These are phyloP conservation scores for Nemotelus nigrinus DNA, from an alignment of 2,888 invertebrate genomes.

Conservation along the genomic window DNA sequence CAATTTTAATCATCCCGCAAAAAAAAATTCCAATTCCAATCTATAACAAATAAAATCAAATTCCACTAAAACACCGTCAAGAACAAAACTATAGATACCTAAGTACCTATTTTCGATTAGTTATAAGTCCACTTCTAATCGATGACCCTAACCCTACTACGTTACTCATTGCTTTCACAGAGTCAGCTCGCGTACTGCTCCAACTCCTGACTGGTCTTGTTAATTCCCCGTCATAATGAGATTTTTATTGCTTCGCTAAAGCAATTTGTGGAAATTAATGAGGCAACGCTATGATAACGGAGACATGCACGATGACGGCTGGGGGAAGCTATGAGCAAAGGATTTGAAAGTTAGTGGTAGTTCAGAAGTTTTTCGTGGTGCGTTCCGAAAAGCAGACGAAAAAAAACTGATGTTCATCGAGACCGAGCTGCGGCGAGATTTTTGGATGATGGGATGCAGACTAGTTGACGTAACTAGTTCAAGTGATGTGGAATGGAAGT, in stretches of 20 bases:
- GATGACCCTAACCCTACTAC: constrained; percentile 28
- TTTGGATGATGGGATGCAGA: too few species aligned
- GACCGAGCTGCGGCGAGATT: too few species aligned
- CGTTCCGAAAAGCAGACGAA: too few species aligned
- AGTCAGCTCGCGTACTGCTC: not conserved
- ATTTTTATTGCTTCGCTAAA: constrained; percentile 42
- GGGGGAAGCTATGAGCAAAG: constrained; percentile 12
- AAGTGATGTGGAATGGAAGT: too few species aligned
- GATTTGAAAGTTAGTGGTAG: constrained; percentile 30
- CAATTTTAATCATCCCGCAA: too few species aligned
- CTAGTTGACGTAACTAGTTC: too few species aligned
- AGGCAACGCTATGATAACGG: constrained; percentile 35
- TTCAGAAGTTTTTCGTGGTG: constrained; percentile 13
- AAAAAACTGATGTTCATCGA: too few species aligned
- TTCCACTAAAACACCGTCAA: too few species aligned
- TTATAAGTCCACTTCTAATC: too few species aligned
- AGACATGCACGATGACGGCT: constrained; percentile 24
- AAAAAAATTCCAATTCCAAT: too few species aligned
- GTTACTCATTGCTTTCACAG: constrained; percentile 7
- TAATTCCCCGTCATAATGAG: constrained; percentile 37
- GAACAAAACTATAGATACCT: not conserved
- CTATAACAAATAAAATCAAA: too few species aligned
- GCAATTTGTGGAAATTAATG: constrained; percentile 43
- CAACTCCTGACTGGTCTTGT: constrained; percentile 13
- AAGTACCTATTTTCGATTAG: too few species aligned